Evolutionary conservation across 2,113 vertebrate species (phyloP).

Genomic region (Malurus elegans): DNA sequence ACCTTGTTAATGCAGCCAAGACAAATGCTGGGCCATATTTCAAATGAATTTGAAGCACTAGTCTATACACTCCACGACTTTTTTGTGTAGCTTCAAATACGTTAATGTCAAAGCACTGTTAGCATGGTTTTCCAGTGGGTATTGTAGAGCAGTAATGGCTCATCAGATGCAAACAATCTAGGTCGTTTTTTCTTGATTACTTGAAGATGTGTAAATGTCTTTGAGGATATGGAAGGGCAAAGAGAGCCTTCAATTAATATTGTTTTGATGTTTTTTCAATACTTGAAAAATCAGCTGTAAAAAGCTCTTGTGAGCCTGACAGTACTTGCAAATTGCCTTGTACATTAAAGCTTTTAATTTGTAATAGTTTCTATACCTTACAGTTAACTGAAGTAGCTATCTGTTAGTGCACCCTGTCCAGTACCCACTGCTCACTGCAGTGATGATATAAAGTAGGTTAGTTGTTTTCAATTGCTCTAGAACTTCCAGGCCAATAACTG

Average conservation of each 20-base stretch:
- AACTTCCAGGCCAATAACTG: neutral
- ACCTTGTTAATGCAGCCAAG: conserved; percentile 82
- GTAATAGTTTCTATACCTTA: neutral
- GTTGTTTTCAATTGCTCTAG: neutral
- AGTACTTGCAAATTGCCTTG: neutral
- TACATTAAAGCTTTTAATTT: conserved; percentile 15
- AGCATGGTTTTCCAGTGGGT: conserved; percentile 42
- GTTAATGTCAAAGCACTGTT: conserved; percentile 55
- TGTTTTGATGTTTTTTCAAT: conserved; percentile 45
- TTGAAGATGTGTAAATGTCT: conserved; percentile 25
- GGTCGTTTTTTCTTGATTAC: neutral
- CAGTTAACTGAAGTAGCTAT: neutral
- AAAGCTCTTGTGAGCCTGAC: neutral
- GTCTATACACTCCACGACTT: conserved; percentile 31
- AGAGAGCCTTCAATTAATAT: conserved; percentile 46
- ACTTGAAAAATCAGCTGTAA: conserved; percentile 2
- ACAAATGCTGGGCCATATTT: conserved; percentile 78
- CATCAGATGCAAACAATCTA: conserved; percentile 41
- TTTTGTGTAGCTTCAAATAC: conserved; percentile 54
- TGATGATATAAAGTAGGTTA: neutral
- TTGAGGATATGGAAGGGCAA: neutral
- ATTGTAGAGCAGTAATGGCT: conserved; percentile 56
- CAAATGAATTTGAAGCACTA: conserved; percentile 70
- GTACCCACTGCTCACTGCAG: neutral
- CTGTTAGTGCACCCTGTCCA: neutral